Evolutionary conservation across 2,797 vertebrate genomes (phyloP), one percentile per base, ranked within the genome.

Genomic region (Ptychadena robeensis): DNA sequence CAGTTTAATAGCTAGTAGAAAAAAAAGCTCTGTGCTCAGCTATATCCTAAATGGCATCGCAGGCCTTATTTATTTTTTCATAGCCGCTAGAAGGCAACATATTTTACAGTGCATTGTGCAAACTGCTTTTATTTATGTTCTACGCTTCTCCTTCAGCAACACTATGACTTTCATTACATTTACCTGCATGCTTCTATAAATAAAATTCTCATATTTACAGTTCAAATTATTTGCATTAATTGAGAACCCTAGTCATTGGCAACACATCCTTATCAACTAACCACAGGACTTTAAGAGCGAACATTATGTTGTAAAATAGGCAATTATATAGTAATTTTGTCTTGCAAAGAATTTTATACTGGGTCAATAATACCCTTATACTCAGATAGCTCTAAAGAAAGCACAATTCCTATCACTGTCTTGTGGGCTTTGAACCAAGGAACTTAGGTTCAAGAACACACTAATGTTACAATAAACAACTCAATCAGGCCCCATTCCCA

Each of bases 391-490:
- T 40, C 63, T 75, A 80, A 80, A 73, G 70, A 79, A 74, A 53
- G 77, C 76, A 61, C 63, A 66, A 67, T 48, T 63, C 63, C 35
- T n/a, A 34, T 40, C 63, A 80, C 28, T 7, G 22, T 28, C 76
- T 80, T 70, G 32, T 61, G 71, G 44, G 76, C 61, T 79, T 63
- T 74, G 70, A 84, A 74, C 76, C 82, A 73, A 72, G 70, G 66
- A 73, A 67, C 71, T 67, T 35, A 74, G 82, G 77, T 80, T 84
- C 82, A 80, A 84, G 70, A 80, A 68, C 82, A 84, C 70, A 65
- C 74, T 80, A 69, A 73, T 67, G 82, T 68, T 83, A 79, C 75
- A 73, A 83, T 83, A 79, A 83, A 83, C 76, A 73, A 79, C 69
- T 67, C 82, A 73, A 70, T 73, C 76, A 73, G 75, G 25, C 69